A percentile compares a stretch with the other conserved stretches of the same genome.
phyloP scores from a whole-genome alignment of 1,140 invertebrate genomes.

The Chelonus insularis region DNA sequence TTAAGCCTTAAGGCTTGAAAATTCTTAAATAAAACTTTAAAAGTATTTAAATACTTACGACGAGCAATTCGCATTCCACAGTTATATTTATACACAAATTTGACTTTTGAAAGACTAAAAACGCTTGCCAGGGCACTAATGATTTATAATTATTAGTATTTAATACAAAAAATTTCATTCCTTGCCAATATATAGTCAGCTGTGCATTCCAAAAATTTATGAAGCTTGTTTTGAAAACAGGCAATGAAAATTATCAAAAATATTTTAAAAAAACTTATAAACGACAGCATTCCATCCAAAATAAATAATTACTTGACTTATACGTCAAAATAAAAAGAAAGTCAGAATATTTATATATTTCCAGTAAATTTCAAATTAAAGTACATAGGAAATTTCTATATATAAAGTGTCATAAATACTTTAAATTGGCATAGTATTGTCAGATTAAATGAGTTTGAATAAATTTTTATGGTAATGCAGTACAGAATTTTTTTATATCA shows the following conservation, averaged over 20 bases:
- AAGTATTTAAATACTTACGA: background rate
- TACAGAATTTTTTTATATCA: background rate
- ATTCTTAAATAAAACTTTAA: background rate
- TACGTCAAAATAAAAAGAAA: too few relatives aligned
- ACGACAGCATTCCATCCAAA: constrained; percentile 29
- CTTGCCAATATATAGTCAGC: constrained; percentile 19
- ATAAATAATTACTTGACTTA: too few relatives aligned
- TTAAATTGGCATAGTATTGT: background rate
- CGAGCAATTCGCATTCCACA: background rate
- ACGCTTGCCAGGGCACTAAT: constrained; percentile 6
- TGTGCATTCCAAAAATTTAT: constrained; percentile 23
- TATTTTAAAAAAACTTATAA: constrained; percentile 6
- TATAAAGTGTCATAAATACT: too few relatives aligned
- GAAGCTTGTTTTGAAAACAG: background rate
- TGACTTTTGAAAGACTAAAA: constrained; percentile 8
- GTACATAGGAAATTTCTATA: too few relatives aligned
- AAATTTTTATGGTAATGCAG: constrained; percentile 2
- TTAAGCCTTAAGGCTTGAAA: too few relatives aligned
- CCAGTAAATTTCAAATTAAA: too few relatives aligned
- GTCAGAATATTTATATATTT: too few relatives aligned
- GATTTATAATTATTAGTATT: constrained; percentile 10
- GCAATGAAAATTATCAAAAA: background rate
- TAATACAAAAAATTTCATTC: constrained; percentile 26
- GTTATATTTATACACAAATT: constrained; percentile 3
- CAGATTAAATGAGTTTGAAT: background rate